phyloP scores from a whole-genome alignment of 2,888 invertebrate genomes.

The Cerceris ruficornis region DNA sequence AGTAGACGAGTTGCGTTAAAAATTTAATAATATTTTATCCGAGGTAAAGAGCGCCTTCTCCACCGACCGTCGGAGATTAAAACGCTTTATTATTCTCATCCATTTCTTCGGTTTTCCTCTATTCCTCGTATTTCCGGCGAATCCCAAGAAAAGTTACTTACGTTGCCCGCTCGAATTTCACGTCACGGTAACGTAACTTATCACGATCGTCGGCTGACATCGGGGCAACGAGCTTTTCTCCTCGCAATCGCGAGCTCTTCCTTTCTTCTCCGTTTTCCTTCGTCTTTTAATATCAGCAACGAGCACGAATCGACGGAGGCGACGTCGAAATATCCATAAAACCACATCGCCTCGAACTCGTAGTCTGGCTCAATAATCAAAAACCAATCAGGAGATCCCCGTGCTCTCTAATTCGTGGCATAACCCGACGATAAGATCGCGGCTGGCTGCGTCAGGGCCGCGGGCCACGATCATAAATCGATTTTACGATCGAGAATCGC shows the following conservation, averaged over 20 bases:
- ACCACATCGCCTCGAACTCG: background rate
- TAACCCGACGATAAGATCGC: slow-evolving; percentile 7
- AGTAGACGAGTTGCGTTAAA: background rate
- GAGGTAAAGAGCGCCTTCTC: background rate
- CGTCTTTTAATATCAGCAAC: too few species aligned
- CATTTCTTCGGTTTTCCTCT: background rate
- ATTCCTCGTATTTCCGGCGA: background rate
- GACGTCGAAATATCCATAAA: slow-evolving; percentile 2
- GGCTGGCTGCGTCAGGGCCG: slow-evolving; percentile 4
- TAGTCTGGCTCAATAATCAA: slow-evolving; percentile 33
- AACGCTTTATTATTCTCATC: background rate
- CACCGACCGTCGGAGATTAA: background rate
- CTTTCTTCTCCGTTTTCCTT: too few species aligned
- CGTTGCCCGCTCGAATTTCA: too few species aligned
- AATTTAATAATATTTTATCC: background rate
- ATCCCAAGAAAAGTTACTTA: too few species aligned
- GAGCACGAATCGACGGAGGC: background rate
- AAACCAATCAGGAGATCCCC: slow-evolving; percentile 31
- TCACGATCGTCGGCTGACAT: too few species aligned
- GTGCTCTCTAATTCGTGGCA: slow-evolving; percentile 1
- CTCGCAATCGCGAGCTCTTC: too few species aligned
- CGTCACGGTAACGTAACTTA: too few species aligned
- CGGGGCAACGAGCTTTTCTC: too few species aligned
- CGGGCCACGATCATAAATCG: slow-evolving; percentile 48
- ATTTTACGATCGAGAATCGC: slow-evolving; percentile 54